Conservation (phyloP, 2,113 vertebrate species). For the Cheilinus undulatus region DNA sequence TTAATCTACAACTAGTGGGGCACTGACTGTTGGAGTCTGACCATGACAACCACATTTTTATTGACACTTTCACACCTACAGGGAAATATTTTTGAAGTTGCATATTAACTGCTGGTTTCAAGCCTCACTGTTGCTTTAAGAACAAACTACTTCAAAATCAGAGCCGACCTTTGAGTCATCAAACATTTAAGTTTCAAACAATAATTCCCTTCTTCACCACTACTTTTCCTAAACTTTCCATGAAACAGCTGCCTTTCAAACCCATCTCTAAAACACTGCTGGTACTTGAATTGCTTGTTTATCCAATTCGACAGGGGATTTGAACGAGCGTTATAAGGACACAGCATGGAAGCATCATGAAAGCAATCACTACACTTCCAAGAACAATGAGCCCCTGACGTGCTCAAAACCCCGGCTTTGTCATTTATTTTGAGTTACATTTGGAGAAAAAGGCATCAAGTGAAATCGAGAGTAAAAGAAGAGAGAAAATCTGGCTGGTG, state of each 20-base stretch:
- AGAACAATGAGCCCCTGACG: conserved; percentile 44
- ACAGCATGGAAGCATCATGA: conserved; percentile 49
- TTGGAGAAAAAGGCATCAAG: conserved; percentile 25
- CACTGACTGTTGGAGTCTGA: too few relatives aligned
- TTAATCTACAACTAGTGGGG: too few relatives aligned
- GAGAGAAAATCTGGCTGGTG: conserved; percentile 32
- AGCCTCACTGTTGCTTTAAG: too few relatives aligned
- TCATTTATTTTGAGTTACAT: conserved; percentile 45
- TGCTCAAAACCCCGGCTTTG: conserved; percentile 25
- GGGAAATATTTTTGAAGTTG: too few relatives aligned
- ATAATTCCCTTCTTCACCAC: background rate
- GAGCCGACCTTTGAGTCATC: too few relatives aligned
- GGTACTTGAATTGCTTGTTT: conserved; percentile 56
- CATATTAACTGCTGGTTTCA: too few relatives aligned
- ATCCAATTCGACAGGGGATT: conserved; percentile 53
- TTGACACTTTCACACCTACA: too few relatives aligned
- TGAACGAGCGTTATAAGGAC: conserved; percentile 44
- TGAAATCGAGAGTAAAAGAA: conserved; percentile 4
- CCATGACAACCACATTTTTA: too few relatives aligned
- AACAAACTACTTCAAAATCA: too few relatives aligned
- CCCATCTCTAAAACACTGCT: conserved; percentile 7
- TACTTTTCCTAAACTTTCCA: conserved; percentile 45
- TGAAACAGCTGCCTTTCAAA: conserved; percentile 35
- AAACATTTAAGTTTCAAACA: background rate
- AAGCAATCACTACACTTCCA: conserved; percentile 49